Evolutionary conservation across 1,140 invertebrate genomes (phyloP).

Genomic region (Zaprionus camerounensis): DNA sequence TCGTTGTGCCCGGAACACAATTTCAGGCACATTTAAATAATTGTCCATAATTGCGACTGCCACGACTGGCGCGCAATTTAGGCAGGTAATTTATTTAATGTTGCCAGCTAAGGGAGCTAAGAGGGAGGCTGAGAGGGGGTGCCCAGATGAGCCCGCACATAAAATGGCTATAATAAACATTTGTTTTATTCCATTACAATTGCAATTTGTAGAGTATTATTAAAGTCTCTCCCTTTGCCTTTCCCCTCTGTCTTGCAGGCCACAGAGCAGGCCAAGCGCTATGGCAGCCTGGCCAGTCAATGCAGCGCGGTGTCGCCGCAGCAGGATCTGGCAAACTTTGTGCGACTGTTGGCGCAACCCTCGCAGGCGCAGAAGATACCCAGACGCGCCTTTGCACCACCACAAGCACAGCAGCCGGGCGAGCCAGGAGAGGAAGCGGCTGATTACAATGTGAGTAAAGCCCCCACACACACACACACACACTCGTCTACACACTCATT

Average conservation of each 20-base stretch:
- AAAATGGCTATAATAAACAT: conserved; percentile 1
- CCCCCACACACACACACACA: background rate
- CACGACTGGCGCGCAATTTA: conserved; percentile 52
- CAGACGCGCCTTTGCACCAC: conserved; percentile 88
- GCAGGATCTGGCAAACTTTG: conserved; percentile 90
- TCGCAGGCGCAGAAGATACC: conserved; percentile 86
- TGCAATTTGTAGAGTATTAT: background rate
- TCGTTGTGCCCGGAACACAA: conserved; percentile 41
- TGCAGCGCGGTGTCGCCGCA: conserved; percentile 88
- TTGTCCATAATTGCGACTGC: conserved; percentile 50
- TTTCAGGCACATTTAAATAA: conserved; percentile 73
- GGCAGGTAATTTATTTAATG: conserved; percentile 70
- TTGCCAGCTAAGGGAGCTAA: background rate
- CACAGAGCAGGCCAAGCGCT: conserved; percentile 90
- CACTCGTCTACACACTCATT: background rate
- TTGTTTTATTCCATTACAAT: conserved; percentile 8
- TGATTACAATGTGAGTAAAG: conserved; percentile 77
- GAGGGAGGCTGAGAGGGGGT: background rate
- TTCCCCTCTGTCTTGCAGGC: conserved; percentile 85
- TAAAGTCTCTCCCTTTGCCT: background rate
- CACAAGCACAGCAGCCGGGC: conserved; percentile 85
- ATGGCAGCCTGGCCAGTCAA: conserved; percentile 89
- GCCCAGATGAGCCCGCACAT: background rate
- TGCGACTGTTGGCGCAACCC: conserved; percentile 87
- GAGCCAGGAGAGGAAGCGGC: conserved; percentile 72